Base-by-base conservation (phyloP, 2,888 invertebrate genomes). In the Podotricha telesiphe region DNA sequence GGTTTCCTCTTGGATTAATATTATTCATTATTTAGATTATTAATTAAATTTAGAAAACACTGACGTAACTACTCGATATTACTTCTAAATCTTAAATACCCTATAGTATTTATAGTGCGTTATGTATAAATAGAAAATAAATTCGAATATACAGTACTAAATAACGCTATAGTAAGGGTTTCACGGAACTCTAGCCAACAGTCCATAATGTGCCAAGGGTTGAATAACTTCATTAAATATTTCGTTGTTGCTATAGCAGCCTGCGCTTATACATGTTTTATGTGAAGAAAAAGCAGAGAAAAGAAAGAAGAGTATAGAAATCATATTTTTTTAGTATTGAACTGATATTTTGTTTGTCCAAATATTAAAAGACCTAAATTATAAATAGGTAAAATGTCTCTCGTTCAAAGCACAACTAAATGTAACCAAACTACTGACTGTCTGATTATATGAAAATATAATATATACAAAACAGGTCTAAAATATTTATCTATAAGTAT, bases 141-240 rank as follows among this genome's bases (percentile, higher is more conserved):
- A 15, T n/a, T n/a, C n/a, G n/a, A 17, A 47, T 47, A 8, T 47
- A 28, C 15, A 22, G 15, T 51, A 17, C 13, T 15, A 15, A 28
- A 51, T 42, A 58, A 7, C n/a, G n/a, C 0, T 22, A 5, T 17
- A 5, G 22, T 45, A 59, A 17, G 15, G 22, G n/a, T 45, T 17
- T 8, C 11, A 20, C 20, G 34, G 15, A 45, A 45, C 59, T n/a
- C n/a, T n/a, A 42, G 22, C 58, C n/a, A 15, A 58, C 58, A 42
- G 20, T n/a, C n/a, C n/a, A 45, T 22, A 22, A 42, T 45, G 22
- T n/a, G 11, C 59, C 42, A 45, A 45, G 22, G 45, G 45, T 45
- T 45, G 22, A 42, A 45, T 42, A 45, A 22, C n/a, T 59, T 59
- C 45, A 59, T 59, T 45, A 59, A 59, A 28, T 59, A 59, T 59